A percentile compares a stretch with the other conserved stretches of the same genome.
Conservation (phyloP, 2,888 invertebrate genomes). For the Pharmacophagus antenor region DNA sequence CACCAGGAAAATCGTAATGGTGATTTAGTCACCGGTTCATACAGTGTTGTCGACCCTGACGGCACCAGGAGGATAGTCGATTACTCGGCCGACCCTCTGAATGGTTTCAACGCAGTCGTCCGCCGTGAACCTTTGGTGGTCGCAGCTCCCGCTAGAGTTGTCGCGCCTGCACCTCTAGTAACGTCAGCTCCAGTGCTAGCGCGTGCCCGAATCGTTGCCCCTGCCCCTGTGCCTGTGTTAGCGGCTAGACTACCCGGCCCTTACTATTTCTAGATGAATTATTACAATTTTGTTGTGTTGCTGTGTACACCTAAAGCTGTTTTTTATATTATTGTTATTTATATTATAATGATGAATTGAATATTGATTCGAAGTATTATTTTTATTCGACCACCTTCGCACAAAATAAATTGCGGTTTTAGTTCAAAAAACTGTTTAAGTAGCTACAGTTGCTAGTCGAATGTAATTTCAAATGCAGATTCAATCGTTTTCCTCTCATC, state of each 20-base stretch:
- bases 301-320: conserved; percentile 48
- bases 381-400: conserved; percentile 2
- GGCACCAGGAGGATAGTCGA: conserved; percentile 80
- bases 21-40: conserved; percentile 80
- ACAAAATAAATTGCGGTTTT: no score
- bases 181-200: conserved; percentile 50
- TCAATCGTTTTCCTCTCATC: no score
- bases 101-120: conserved; percentile 81
- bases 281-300: conserved; percentile 74
- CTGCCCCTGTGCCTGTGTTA: conserved; percentile 40
- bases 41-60: conserved; percentile 78
- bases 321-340: conserved; percentile 69
- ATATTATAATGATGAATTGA: conserved; percentile 40
- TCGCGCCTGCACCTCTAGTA: conserved; percentile 38
- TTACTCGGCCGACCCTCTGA: conserved; percentile 77
- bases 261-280: conserved; percentile 71
- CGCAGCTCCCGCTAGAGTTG: conserved; percentile 48
- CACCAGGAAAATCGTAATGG: conserved; percentile 80
- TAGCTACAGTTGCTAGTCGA: no score
- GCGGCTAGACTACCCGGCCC: conserved; percentile 62
- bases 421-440: no score
- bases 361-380: no score
- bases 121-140: conserved; percentile 72
- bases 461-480: no score
- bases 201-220: conserved; percentile 43